Evolutionary conservation across 2,797 vertebrate species (phyloP), one percentile per base, ranked within the genome.

Genomic region (Eurystomus glaucurus): DNA sequence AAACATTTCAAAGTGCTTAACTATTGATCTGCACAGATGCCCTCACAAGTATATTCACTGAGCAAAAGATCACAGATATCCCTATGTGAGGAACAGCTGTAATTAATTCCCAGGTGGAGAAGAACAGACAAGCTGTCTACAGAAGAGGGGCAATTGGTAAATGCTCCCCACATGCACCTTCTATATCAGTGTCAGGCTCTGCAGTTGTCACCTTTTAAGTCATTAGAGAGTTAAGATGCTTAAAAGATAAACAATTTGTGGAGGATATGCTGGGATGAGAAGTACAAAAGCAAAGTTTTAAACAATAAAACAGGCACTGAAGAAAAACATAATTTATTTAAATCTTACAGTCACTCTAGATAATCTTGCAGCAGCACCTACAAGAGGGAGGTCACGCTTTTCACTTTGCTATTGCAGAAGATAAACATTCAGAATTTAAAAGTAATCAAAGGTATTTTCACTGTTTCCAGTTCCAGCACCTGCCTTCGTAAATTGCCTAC

Each of bases 1-100:
- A 94, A 95, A 93, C 48, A 90, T 81, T 90, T 93, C 25, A 65
- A 95, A 94, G 85, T 85, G 57, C 28, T 95, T 90, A 94, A 71
- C 64, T 79, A 89, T 37, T 58, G 85, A 88, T 90, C 60, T 76
- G n/a, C 43, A 52, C 43, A 75, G 69, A 57, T 41, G 58, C 25
- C 58, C 52, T 75, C 35, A 55, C 6, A 43, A 86, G 51, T 48
- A 26, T 69, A 69, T 37, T 85, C 79, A 20, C 51, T 51, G 31
- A 86, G 65, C 16, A 65, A 88, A 90, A 78, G 58, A 64, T 51
- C 21, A 1, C 33, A 88, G 57, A 48, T 46, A 78, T 29, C 45
- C 48, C 89, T 74, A 68, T 17, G 25, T 39, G 64, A 88, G 37
- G 25, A 90, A 25, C 26, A 78, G n/a, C 25, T 68, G 26, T 75